These are phyloP conservation scores for Mionectes olivaceus DNA, from an alignment of 2,797 vertebrate genomes.

Conservation along the genomic window DNA sequence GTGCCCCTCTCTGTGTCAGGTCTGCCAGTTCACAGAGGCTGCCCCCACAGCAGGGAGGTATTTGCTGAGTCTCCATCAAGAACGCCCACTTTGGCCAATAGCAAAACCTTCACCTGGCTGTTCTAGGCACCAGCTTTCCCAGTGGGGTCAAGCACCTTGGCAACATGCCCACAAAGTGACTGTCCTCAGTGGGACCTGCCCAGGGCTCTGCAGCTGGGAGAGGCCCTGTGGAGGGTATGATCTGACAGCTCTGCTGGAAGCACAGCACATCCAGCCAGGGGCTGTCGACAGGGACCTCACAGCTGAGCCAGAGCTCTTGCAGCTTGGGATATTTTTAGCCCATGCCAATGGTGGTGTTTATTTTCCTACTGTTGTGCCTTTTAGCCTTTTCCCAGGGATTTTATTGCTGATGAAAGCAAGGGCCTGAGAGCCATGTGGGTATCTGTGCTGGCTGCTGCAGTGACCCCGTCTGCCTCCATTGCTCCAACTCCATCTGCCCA, in stretches of 20 bases:
- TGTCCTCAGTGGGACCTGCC: rapidly evolving
- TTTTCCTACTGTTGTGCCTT: not conserved
- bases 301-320: not conserved
- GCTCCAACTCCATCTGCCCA: not conserved
- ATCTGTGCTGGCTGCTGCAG: not conserved
- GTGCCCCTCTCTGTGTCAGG: not conserved
- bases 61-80: rapidly evolving
- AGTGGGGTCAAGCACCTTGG: not conserved
- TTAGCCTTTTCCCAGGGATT: not conserved
- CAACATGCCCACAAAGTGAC: not conserved
- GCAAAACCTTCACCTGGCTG: not conserved
- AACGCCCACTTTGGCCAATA: rapidly evolving
- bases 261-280: not conserved
- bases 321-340: not conserved
- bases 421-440: not conserved
- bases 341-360: not conserved
- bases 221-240: rapidly evolving
- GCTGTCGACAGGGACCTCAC: not conserved
- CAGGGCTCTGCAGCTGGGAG: not conserved
- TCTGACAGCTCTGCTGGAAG: not conserved
- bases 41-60: rapidly evolving
- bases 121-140: not conserved
- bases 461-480: not conserved
- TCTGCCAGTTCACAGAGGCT: not conserved
- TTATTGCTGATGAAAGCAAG: not conserved